Base-by-base conservation (phyloP, 1,140 invertebrate species). In the Brachionus paranguensis region DNA sequence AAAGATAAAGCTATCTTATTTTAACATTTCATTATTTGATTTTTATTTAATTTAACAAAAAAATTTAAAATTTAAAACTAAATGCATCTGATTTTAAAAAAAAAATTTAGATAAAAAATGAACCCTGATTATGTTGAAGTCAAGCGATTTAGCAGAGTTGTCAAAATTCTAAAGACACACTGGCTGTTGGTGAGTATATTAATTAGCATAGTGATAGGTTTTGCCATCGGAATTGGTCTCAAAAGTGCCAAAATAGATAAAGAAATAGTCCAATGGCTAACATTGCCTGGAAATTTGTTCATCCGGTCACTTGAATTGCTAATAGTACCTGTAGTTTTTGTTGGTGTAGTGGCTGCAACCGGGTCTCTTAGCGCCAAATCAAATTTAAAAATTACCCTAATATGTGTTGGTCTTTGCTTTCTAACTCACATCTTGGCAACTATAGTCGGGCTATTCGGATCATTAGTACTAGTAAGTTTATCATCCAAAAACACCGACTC, bases 341-440 rank as follows among this genome's bases (percentile, higher is more conserved):
- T 81, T 27, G 78, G 78, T n/a, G 78, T 81, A 64, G 78, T 81
- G 7, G 50, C 78, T 11, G 78, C 78, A 20, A 81, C 78, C 12
- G 53, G 53, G n/a, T 81, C 78, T 11, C 78, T 81, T 10, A 81
- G 78, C 33, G 78, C 78, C 64, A 68, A 81, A 64, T 64, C 53
- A 43, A 81, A 81, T 47, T 37, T 81, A 45, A 60, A 47, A 60
- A 68, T 81, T 20, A 68, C 53, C 53, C 37, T 60, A 68, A 64
- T 81, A 43, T 81, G 53, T 64, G 53, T 81, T n/a, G 78, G 53
- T 11, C 53, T 81, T 20, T 81, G 53, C 20, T 60, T 81, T 27
- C 11, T 81, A 20, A 81, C 78, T 12, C 78, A 81, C 27, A 14
- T 81, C 12, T 14, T 81, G 43, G 78, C 78, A 43, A 68, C 53